phyloP scores from a whole-genome alignment of 2,888 invertebrate species.

The Chrysomela aeneicollis region DNA sequence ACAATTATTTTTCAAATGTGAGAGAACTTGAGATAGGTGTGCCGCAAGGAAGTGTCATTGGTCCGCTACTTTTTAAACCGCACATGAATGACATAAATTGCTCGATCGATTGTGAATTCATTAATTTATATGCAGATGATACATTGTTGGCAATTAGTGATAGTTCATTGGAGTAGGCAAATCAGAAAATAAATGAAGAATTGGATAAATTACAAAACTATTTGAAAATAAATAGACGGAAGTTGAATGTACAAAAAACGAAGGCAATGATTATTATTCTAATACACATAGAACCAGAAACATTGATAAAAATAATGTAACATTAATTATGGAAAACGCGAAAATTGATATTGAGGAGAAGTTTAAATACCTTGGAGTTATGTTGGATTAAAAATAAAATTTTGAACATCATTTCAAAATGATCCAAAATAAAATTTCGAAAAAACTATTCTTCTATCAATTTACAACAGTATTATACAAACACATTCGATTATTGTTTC shows the following conservation, averaged over 20 bases:
- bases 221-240: not conserved
- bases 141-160: constrained; percentile 5
- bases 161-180: constrained; percentile 3
- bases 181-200: constrained; percentile 8
- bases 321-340: not conserved
- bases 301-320: not conserved
- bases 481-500: constrained; percentile 13
- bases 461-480: constrained; percentile 9
- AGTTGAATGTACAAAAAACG: constrained; percentile 1
- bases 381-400: constrained; percentile 13
- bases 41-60: constrained; percentile 11
- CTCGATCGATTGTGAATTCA: not conserved
- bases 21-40: not conserved
- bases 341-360: not conserved
- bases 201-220: constrained; percentile 1
- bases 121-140: not conserved
- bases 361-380: constrained; percentile 14
- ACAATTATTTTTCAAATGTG: not conserved
- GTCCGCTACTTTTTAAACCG: constrained; percentile 1
- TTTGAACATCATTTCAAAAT: constrained; percentile 13
- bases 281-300: not conserved
- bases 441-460: constrained; percentile 4
- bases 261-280: not conserved
- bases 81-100: too few relatives aligned
- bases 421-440: constrained; percentile 13